phyloP scores from a whole-genome alignment of 2,888 invertebrate genomes.

The Thymelicus lineola region DNA sequence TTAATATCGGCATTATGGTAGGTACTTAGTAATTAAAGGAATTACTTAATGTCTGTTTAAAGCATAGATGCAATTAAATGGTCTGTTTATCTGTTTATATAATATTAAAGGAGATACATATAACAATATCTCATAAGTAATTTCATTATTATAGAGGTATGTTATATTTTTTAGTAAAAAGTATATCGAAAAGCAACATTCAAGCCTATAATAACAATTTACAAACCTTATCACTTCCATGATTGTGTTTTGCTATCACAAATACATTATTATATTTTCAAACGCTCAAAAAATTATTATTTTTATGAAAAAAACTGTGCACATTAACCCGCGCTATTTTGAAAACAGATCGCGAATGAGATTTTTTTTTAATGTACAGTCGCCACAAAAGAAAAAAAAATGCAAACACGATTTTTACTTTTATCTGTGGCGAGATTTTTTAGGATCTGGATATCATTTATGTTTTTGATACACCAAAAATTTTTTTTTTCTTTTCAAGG shows the following conservation, averaged over 20 bases:
- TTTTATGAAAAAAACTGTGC: not conserved
- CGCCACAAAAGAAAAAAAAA: conserved; percentile 4
- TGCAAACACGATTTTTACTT: conserved; percentile 22
- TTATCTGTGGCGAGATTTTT: conserved; percentile 21
- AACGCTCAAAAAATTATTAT: not conserved
- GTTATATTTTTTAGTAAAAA: too few species aligned
- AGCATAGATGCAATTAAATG: too few species aligned
- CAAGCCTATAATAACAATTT: not conserved
- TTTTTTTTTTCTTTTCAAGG: not conserved
- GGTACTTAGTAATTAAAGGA: too few species aligned
- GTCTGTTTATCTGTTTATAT: too few species aligned
- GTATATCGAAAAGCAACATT: too few species aligned
- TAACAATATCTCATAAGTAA: too few species aligned
- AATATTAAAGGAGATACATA: too few species aligned
- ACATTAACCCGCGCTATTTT: conserved; percentile 38
- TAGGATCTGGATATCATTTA: conserved; percentile 5
- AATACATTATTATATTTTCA: not conserved
- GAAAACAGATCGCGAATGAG: conserved; percentile 41
- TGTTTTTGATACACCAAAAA: conserved; percentile 2
- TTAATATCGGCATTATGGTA: too few species aligned
- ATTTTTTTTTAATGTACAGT: not conserved
- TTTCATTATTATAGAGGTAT: too few species aligned
- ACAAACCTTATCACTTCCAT: conserved; percentile 55
- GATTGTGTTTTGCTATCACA: conserved; percentile 27
- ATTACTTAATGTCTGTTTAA: too few species aligned